Conservation (phyloP, 2,113 vertebrate genomes). For the Mohoua ochrocephala region DNA sequence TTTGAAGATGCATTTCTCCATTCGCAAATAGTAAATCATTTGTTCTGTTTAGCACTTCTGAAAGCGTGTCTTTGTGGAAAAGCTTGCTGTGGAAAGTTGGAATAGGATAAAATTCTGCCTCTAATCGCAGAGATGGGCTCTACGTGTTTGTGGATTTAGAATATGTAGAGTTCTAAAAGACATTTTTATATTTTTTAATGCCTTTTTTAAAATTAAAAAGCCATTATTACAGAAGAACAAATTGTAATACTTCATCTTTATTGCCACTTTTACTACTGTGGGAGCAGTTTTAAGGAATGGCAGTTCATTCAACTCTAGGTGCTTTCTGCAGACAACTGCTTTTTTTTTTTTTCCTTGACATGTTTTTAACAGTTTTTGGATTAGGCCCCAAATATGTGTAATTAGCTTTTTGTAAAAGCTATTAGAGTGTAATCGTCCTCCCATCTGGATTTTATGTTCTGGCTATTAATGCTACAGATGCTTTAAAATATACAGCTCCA, state of each 20-base stretch:
- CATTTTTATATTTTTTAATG: background rate
- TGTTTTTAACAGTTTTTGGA: conserved; percentile 16
- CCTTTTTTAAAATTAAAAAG: background rate
- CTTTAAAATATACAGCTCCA: background rate
- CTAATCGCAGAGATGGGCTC: background rate
- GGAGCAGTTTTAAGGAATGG: background rate
- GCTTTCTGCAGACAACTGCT: background rate
- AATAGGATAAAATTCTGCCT: conserved; percentile 9
- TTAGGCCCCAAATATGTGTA: background rate
- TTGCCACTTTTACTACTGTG: background rate
- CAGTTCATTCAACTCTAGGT: background rate
- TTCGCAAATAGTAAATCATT: background rate
- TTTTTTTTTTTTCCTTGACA: background rate
- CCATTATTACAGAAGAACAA: background rate
- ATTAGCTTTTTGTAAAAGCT: conserved; percentile 15
- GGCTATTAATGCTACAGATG: background rate
- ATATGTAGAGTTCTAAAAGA: background rate
- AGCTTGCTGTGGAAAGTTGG: background rate
- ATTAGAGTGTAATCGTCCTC: background rate
- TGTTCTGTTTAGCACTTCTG: background rate
- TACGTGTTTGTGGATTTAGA: background rate
- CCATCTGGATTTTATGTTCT: conserved; percentile 15
- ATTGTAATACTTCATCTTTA: background rate
- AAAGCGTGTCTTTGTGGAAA: background rate
- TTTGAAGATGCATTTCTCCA: background rate